These are phyloP conservation scores for Cancer borealis DNA, from an alignment of 2,888 invertebrate genomes.

Conservation along the genomic window DNA sequence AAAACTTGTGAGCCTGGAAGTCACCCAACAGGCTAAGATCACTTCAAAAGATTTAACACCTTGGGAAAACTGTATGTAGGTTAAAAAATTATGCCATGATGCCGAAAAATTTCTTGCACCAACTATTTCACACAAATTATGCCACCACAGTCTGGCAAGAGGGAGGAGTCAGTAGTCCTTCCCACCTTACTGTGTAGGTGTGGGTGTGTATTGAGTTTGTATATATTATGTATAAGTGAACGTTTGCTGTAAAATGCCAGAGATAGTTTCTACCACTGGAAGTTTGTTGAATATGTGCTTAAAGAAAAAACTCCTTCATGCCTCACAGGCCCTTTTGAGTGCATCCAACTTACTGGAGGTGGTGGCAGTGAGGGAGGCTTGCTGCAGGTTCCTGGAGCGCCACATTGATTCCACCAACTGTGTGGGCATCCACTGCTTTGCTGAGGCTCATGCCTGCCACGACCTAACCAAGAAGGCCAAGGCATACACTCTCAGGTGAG, in stretches of 20 bases:
- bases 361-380: conserved; percentile 74
- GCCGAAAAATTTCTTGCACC: too few species aligned
- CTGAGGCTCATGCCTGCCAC: conserved; percentile 81
- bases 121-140: too few species aligned
- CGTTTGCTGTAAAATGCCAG: not conserved
- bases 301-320: not conserved
- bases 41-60: too few species aligned
- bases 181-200: not conserved
- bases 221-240: not conserved
- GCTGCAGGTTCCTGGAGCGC: conserved; percentile 77
- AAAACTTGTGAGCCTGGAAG: too few species aligned
- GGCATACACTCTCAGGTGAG: conserved; percentile 80
- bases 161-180: too few species aligned
- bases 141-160: too few species aligned
- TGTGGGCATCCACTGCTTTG: conserved; percentile 82
- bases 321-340: conserved; percentile 68
- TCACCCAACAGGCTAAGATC: too few species aligned
- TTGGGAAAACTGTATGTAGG: too few species aligned
- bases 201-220: not conserved
- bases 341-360: conserved; percentile 76
- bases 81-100: too few species aligned
- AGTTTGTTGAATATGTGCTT: not conserved
- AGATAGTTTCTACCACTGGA: not conserved
- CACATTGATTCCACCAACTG: conserved; percentile 82
- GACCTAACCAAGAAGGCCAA: conserved; percentile 81